These are phyloP conservation scores for Pangasius krempfi DNA, from an alignment of 2,797 vertebrate species.

Conservation along the genomic window DNA sequence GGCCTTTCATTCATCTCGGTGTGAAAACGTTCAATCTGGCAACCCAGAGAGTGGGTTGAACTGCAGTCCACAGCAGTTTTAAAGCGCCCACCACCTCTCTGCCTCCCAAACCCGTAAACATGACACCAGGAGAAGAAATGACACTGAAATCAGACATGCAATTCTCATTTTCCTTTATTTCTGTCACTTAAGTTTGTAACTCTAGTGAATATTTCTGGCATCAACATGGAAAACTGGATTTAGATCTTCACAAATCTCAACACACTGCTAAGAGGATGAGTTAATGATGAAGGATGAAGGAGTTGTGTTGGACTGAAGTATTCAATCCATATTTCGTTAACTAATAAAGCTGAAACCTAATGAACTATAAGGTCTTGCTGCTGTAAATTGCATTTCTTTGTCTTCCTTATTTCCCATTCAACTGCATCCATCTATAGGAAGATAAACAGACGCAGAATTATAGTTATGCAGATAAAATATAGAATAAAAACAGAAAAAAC, in stretches of 20 bases:
- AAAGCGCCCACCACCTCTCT: background rate
- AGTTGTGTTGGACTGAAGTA: background rate
- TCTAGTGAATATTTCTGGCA: background rate
- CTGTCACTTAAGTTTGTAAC: background rate
- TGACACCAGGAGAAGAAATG: background rate
- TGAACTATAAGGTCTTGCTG: background rate
- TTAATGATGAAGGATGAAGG: background rate
- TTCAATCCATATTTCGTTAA: too few species aligned
- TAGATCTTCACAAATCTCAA: background rate
- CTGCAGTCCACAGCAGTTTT: slow-evolving; percentile 18
- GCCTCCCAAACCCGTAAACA: background rate
- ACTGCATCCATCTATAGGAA: background rate
- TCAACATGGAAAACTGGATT: background rate
- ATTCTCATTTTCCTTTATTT: background rate
- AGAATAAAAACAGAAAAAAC: background rate
- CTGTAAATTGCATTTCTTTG: background rate
- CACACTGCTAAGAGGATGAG: background rate
- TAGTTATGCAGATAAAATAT: background rate
- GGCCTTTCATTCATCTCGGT: rapidly evolving
- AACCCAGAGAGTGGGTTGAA: slow-evolving; percentile 17
- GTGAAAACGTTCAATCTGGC: slow-evolving; percentile 3
- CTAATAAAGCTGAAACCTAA: background rate
- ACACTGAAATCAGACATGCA: background rate
- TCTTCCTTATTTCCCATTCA: background rate
- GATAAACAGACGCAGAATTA: background rate